phyloP scores from a whole-genome alignment of 2,888 invertebrate genomes.

The Cryptocephalus primarius region DNA sequence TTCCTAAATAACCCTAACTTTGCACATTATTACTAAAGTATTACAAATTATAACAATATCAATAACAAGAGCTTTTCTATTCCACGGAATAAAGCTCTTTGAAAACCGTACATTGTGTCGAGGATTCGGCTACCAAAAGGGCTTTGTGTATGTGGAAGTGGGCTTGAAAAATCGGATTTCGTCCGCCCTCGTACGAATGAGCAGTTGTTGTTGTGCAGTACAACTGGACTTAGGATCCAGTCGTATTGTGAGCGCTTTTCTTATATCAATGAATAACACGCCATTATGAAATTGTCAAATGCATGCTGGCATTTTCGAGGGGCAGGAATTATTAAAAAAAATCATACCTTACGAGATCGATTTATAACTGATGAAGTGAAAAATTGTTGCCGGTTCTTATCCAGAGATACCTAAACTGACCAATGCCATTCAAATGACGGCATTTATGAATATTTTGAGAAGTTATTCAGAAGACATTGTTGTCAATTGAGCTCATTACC shows the following conservation, averaged over 20 bases:
- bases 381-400: no score
- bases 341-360: no score
- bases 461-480: no score
- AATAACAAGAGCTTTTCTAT: slow-evolving; percentile 25
- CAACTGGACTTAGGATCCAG: not conserved
- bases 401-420: no score
- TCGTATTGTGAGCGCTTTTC: slow-evolving; percentile 13
- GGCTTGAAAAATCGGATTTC: slow-evolving; percentile 40
- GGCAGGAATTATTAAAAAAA: slow-evolving; percentile 1
- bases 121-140: slow-evolving; percentile 17
- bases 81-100: slow-evolving; percentile 21
- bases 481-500: no score
- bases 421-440: no score
- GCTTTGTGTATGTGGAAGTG: slow-evolving; percentile 37
- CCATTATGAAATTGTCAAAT: slow-evolving; percentile 16
- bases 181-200: slow-evolving; percentile 32
- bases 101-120: slow-evolving; percentile 29
- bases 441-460: no score
- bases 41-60: slow-evolving; percentile 29
- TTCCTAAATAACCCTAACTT: slow-evolving; percentile 13
- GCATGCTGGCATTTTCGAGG: slow-evolving; percentile 11
- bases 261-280: slow-evolving; percentile 13
- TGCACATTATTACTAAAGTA: slow-evolving; percentile 15
- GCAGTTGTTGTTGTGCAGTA: slow-evolving; percentile 13
- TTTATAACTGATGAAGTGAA: no score